phyloP scores from a whole-genome alignment of 1,140 invertebrate species.

The Ceratina japonica region DNA sequence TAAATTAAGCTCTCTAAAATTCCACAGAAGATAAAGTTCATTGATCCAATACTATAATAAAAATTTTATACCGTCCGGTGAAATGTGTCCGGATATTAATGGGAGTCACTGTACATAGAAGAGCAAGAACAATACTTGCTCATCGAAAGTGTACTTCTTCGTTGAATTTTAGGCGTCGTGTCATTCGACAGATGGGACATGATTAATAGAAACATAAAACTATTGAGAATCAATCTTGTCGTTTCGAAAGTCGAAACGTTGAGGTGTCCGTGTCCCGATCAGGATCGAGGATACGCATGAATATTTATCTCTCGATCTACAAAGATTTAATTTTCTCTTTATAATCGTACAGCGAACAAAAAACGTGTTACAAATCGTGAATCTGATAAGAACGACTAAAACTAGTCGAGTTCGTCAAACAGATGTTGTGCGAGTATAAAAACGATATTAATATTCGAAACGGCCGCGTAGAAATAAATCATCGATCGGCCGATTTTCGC shows the following conservation, averaged over 20 bases:
- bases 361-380: neutral
- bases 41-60: too few relatives aligned
- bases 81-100: too few relatives aligned
- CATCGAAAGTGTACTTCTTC: too few relatives aligned
- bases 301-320: neutral
- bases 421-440: neutral
- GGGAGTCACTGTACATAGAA: too few relatives aligned
- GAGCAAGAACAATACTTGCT: too few relatives aligned
- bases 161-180: too few relatives aligned
- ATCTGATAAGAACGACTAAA: constrained; percentile 4
- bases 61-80: too few relatives aligned
- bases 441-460: neutral
- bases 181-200: neutral
- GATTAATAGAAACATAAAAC: neutral
- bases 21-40: too few relatives aligned
- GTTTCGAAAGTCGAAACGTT: neutral
- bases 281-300: neutral
- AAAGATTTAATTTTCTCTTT: neutral
- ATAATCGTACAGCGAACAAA: neutral
- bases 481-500: neutral
- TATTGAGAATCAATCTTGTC: neutral
- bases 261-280: neutral
- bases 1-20: too few relatives aligned
- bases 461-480: neutral
- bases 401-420: neutral